These are phyloP conservation scores for Diarsia brunnea DNA, from an alignment of 2,888 invertebrate species.

Conservation along the genomic window DNA sequence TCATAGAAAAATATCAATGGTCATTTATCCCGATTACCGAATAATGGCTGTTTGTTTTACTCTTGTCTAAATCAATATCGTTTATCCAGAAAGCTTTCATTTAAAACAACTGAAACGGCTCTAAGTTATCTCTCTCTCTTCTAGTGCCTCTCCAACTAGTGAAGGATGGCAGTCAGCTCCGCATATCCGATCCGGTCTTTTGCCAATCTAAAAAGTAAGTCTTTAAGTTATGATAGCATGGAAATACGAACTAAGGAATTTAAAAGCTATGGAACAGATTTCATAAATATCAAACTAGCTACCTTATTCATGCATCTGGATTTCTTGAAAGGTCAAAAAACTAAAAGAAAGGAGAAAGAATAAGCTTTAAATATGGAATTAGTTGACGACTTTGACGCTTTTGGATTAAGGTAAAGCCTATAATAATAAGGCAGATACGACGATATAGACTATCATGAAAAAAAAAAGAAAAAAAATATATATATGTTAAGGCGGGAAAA, in stretches of 20 bases:
- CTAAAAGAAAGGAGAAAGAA: background rate
- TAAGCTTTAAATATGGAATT: constrained; percentile 23
- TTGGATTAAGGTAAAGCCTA: background rate
- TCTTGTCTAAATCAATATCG: background rate
- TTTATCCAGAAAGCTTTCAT: background rate
- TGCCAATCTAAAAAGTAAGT: no score
- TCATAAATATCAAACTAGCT: background rate
- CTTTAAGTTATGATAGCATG: no score
- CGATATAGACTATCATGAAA: background rate
- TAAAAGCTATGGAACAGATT: background rate
- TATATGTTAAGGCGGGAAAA: no score
- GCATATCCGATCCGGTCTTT: no score
- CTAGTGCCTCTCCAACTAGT: no score
- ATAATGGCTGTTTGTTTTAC: background rate
- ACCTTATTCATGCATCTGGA: background rate
- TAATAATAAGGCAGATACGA: background rate
- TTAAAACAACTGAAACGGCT: no score
- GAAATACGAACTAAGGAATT: background rate
- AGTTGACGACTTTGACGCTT: constrained; percentile 1
- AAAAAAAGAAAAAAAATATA: no score
- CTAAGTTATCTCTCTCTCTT: no score
- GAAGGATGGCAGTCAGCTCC: no score
- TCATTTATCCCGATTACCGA: background rate
- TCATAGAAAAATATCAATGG: background rate
- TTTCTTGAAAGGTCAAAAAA: constrained; percentile 24